Evolutionary conservation across 2,113 vertebrate genomes (phyloP), one percentile per base, ranked within the genome.

Genomic region (Galbula dea): DNA sequence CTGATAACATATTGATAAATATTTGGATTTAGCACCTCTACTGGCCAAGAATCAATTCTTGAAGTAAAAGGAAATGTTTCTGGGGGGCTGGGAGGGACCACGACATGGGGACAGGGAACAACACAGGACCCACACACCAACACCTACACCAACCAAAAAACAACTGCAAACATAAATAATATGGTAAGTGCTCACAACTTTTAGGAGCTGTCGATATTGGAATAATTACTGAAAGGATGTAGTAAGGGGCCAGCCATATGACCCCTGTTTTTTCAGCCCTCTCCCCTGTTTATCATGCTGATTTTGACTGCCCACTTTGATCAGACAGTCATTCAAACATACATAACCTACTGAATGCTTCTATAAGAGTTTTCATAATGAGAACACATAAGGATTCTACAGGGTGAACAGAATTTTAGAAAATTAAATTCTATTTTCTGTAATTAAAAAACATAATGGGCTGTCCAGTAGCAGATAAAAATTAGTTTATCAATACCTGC

Each of bases 1-100:
- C 8, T 69, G 71, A 85, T 26, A 79, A 21, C 26, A 62, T 85
- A 94, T 55, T 63, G 73, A 90, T 72, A 96, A 88, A 94, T 88
- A 93, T 71, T 90, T 88, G 48, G n/a, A 84, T 67, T 86, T 83
- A 58, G 36, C 76, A 85, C 51, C 51, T 83, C 52, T 76, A 51
- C 30, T 83, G 63, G 78, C 71, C 45, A 73, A 83, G n/a, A 89
- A 88, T 6, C 86, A 76, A 74, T 11, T 63, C 30, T 9, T 80
- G 34, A 91, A 87, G 54, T 58, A 71, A 89, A 78, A 15, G 0
- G 7, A 85, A 84, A 72, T 27, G 23, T 36, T 59, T 59, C 15
- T 15, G 58, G 23, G 58, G 15, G 22, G 14, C 13, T 23, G 23
- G 57, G 34, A 14, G 32, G 57, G 22, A 59, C 14, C 18, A 59